Evolutionary conservation across 2,888 invertebrate species (phyloP).

Genomic region (Caenorhabditis virilis): DNA sequence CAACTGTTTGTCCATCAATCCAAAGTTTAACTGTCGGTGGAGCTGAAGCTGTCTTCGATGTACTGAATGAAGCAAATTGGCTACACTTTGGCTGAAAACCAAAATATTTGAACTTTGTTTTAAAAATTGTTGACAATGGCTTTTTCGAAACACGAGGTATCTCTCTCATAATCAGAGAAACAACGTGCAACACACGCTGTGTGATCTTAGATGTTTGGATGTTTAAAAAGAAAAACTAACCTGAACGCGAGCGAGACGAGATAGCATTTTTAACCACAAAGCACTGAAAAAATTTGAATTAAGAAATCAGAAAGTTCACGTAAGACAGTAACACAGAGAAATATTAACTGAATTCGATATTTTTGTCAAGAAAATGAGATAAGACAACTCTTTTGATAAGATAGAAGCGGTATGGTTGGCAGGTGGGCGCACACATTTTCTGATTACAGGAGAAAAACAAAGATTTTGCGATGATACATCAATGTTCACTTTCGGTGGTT

Average conservation of each 20-base stretch:
- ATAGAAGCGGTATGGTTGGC: no score
- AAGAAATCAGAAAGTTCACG: no score
- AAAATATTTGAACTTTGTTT: background rate
- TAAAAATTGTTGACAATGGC: background rate
- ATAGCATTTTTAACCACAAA: conserved; percentile 30
- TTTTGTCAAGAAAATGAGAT: no score
- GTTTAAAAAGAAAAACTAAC: conserved; percentile 10
- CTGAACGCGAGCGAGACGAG: conserved; percentile 40
- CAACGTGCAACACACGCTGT: conserved; percentile 1
- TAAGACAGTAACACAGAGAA: no score
- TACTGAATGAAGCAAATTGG: conserved; percentile 34
- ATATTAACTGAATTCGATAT: no score
- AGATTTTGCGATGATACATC: no score
- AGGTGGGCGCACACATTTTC: no score
- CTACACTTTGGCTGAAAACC: conserved; percentile 31
- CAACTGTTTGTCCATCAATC: conserved; percentile 89
- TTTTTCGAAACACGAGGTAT: background rate
- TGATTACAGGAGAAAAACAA: no score
- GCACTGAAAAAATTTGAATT: conserved; percentile 11
- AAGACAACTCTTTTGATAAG: no score
- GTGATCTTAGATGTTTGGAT: background rate
- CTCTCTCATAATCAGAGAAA: no score
- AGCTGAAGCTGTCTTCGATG: conserved; percentile 26
- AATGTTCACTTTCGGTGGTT: no score
- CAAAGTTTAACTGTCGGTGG: conserved; percentile 78